Evolutionary conservation across 2,113 vertebrate species (phyloP), one percentile per base, ranked within the genome.

Genomic region (Jaculus jaculus): DNA sequence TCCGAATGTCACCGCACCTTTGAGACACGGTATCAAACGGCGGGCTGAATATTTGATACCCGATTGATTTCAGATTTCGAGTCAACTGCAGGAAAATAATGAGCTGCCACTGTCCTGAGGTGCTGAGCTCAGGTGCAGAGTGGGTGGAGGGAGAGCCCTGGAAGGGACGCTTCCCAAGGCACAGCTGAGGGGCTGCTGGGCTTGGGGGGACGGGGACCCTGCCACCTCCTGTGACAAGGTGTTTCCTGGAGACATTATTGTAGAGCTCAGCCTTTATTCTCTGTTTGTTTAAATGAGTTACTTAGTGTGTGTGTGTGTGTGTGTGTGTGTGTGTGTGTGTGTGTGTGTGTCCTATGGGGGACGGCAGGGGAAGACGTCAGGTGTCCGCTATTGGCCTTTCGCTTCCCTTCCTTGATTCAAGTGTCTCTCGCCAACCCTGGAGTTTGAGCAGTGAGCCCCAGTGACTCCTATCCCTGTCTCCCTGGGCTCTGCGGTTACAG

Each of bases 21-120:
- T 97, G 96, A 97, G 96, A 96, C 75, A 17, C 1, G 63, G 92
- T 90, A 92, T 94, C 94, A 94, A 94, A 92, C 88, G 37, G 75
- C 84, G 95, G 92, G 37, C 94, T 93, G 96, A 95, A 87, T 93
- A 96, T 93, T n/a, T 89, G 96, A 96, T 97, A 96, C 83, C 47
- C 51, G 7, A 96, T 90, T 92, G 96, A 96, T 95, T 97, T 96
- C 94, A 73, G 83, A 89, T 96, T 95, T 93, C 92, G 95, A 95
- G 96, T 95, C 96, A 96, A 94, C 95, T 90, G 75, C 92, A 90
- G 96, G 86, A 93, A 96, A 97, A 94, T 97, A 97, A 97, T 96
- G 96, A 97, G 97, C 96, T 92, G 42, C 72, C 20, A 92, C 47
- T 71, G 69, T 92, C 26, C 21, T 37, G 73, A 92, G 83, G 15